These are phyloP conservation scores for Caenorhabditis sp. DNA, from an alignment of 2,888 invertebrate genomes.

Conservation along the genomic window DNA sequence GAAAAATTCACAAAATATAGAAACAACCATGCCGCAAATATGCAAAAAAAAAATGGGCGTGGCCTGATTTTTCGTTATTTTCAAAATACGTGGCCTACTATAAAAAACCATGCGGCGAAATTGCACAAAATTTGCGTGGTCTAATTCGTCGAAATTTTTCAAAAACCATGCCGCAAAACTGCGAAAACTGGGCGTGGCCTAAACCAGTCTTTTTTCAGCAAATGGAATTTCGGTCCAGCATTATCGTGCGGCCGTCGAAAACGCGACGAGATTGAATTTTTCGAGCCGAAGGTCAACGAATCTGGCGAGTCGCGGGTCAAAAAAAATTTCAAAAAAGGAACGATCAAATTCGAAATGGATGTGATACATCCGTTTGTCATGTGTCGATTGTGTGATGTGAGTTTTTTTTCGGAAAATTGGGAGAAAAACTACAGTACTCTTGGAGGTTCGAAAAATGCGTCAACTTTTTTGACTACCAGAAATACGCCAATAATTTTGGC, in stretches of 20 bases:
- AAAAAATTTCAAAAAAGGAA: slow-evolving; percentile 30
- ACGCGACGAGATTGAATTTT: slow-evolving; percentile 23
- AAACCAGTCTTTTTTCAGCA: slow-evolving; percentile 10
- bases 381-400: slow-evolving; percentile 34
- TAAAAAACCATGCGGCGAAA: neutral
- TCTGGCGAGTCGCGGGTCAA: slow-evolving; percentile 16
- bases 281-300: neutral
- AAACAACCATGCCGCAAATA: no score
- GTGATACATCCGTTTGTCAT: slow-evolving; percentile 31
- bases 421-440: no score
- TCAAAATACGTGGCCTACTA: no score
- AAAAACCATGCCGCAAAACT: neutral
- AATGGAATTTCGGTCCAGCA: slow-evolving; percentile 40
- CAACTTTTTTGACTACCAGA: no score
- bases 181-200: neutral
- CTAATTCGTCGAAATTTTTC: neutral
- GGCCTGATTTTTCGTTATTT: no score
- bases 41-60: no score
- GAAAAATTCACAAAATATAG: no score
- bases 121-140: neutral
- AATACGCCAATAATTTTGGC: no score
- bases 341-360: slow-evolving; percentile 33
- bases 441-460: no score
- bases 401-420: neutral
- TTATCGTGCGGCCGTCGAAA: slow-evolving; percentile 22